Evolutionary conservation across 2,113 vertebrate species (phyloP), one percentile per base, ranked within the genome.

Genomic region (Bagarius yarrelli): DNA sequence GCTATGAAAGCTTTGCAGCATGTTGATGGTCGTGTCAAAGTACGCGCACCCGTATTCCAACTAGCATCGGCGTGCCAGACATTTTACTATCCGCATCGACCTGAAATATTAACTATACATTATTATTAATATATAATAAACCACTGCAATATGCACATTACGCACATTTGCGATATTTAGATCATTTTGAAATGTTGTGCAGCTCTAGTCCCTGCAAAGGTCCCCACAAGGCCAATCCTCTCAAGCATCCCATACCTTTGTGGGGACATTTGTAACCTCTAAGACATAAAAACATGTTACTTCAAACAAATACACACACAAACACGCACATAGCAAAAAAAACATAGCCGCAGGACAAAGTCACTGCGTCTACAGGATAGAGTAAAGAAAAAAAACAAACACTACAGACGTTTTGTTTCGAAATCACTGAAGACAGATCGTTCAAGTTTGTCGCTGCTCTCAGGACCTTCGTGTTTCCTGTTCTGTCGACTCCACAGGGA

Each of bases 301-400:
- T 15, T 12, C 76, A 55, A 16, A 34, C 64, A 72, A 18, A 80
- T 40, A 71, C 55, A 71, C n/a, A 59, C 66, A 55, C 27, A 63
- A 6, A 50, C 59, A 56, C 13, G 57, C 44, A n/a, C 32, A 64
- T 59, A 81, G 5, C 40, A 71, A 81, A 1, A 30, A 77, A 52
- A 71, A 27, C 63, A 78, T n/a, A 76, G 52, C 50, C 59, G 71
- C 50, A 63, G 23, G 34, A 47, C 75, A 70, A 80, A 60, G 67
- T 83, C 82, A 76, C 25, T 19, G 60, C 56, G 19, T 30, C 44
- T 57, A 32, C 63, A 52, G 67, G 18, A 57, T 55, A 52, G 34
- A 50, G 55, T 60, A 55, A 19, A 74, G 57, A 44, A 40, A 55
- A 81, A 63, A 44, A 40, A 55, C 75, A 63, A 75, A 16, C 12